Conservation (phyloP, 2,797 vertebrate species). For the Menidia menidia region DNA sequence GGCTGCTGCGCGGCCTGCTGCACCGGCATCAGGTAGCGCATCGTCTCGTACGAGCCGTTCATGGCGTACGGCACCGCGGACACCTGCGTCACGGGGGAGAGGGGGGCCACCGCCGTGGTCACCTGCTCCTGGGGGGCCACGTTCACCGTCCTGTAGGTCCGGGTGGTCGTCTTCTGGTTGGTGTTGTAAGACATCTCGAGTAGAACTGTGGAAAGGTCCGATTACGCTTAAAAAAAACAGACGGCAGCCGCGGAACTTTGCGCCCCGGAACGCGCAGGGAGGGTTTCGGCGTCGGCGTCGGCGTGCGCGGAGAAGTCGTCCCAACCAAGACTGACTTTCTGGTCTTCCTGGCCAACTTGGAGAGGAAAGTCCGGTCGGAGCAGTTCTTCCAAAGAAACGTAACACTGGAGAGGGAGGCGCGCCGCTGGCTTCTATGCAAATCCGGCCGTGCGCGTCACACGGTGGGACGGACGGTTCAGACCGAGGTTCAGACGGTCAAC, state of each 20-base stretch:
- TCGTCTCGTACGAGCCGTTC: constrained; percentile 64
- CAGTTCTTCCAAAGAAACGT: neutral
- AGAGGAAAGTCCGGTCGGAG: constrained; percentile 52
- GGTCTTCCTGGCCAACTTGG: neutral
- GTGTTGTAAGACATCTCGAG: constrained; percentile 49
- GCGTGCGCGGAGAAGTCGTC: neutral
- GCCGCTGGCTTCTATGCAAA: constrained; percentile 32
- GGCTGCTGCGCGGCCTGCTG: constrained; percentile 63
- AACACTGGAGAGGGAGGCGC: constrained; percentile 34
- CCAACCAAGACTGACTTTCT: constrained; percentile 22
- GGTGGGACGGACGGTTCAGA: constrained; percentile 36
- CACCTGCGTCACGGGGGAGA: constrained; percentile 34
- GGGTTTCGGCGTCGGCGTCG: neutral
- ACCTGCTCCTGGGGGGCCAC: constrained; percentile 54
- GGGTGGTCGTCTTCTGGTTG: constrained; percentile 40
- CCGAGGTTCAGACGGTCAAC: no score
- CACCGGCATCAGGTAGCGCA: constrained; percentile 82
- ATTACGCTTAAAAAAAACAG: neutral
- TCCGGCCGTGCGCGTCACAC: neutral
- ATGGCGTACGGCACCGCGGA: constrained; percentile 36
- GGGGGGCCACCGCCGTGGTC: constrained; percentile 2
- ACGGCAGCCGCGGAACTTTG: neutral
- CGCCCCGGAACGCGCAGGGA: neutral
- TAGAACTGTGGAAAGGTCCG: neutral
- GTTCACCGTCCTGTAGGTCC: constrained; percentile 58